Evolutionary conservation across 2,113 vertebrate species (phyloP).

Genomic region (Asarcornis scutulata): DNA sequence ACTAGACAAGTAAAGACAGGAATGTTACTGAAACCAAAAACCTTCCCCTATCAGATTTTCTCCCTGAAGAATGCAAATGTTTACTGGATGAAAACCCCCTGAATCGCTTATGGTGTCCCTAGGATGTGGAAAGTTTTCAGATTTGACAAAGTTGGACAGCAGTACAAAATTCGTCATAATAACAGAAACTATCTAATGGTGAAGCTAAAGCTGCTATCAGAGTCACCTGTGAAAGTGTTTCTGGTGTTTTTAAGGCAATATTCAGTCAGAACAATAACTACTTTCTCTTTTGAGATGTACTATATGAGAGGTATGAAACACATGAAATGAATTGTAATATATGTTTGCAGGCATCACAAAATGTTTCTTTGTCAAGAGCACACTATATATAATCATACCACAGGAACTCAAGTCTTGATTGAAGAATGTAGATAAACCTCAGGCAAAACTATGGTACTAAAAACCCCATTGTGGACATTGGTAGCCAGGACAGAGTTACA

Average conservation of each 20-base stretch:
- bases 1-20: background rate
- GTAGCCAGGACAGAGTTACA: background rate
- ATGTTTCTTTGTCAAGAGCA: background rate
- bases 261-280: background rate
- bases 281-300: background rate
- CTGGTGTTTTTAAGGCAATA: background rate
- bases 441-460: background rate
- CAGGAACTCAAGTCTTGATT: background rate
- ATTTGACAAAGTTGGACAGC: background rate
- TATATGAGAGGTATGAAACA: background rate
- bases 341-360: background rate
- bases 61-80: background rate
- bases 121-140: background rate
- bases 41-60: background rate
- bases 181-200: background rate
- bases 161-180: background rate
- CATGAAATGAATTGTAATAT: background rate
- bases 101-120: accelerated
- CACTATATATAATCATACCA: background rate
- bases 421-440: background rate
- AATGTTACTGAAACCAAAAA: background rate
- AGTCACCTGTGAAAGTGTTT: background rate
- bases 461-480: background rate
- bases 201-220: background rate
- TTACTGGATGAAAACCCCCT: background rate